phyloP scores from a whole-genome alignment of 2,113 vertebrate species.

The Rhegmatorhina hoffmannsi region DNA sequence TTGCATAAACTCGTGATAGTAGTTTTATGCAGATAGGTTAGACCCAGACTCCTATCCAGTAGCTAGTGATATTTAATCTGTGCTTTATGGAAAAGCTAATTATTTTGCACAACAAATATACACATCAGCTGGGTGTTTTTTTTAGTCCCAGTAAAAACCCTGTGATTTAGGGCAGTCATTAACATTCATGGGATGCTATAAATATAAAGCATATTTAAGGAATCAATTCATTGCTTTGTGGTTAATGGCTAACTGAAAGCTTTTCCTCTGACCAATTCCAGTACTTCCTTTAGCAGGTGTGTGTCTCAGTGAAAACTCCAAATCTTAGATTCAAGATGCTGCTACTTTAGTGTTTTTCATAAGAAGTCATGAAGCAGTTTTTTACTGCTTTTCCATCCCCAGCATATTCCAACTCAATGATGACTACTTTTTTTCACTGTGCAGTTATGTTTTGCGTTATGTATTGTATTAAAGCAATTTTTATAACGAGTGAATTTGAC shows the following conservation, averaged over 20 bases:
- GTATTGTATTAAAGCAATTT: neutral
- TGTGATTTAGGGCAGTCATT: neutral
- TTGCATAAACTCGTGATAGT: neutral
- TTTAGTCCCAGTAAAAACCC: neutral
- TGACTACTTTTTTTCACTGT: neutral
- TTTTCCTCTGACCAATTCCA: neutral
- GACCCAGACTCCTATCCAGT: neutral
- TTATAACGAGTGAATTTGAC: neutral
- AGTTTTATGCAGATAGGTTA: neutral
- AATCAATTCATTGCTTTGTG: neutral
- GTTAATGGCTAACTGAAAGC: neutral
- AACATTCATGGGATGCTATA: neutral
- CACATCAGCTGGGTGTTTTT: neutral
- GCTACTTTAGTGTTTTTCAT: neutral
- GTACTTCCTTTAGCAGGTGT: neutral
- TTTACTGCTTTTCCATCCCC: neutral
- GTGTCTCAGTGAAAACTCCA: neutral
- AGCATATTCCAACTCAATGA: neutral
- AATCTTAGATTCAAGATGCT: neutral
- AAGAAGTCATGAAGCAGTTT: neutral
- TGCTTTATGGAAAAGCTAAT: neutral
- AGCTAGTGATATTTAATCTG: neutral
- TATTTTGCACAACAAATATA: neutral
- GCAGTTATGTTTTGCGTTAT: neutral
- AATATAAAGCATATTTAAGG: neutral